Evolutionary conservation across 2,797 vertebrate species (phyloP).

Genomic region (Hafferia zeledoni): DNA sequence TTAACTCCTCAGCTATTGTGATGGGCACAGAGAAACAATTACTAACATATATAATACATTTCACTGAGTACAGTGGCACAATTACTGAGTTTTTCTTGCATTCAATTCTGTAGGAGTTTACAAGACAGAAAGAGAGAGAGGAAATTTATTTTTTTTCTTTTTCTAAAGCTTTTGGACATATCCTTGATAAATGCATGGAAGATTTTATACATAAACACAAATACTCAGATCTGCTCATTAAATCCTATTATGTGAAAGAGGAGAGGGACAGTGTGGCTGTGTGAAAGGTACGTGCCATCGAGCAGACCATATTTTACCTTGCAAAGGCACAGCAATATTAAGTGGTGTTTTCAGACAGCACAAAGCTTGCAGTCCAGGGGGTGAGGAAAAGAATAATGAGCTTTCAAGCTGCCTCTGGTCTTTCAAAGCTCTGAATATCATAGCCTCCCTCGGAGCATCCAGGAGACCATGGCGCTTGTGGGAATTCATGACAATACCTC

Average conservation of each 20-base stretch:
- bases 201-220: background rate
- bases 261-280: background rate
- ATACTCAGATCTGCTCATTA: background rate
- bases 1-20: slow-evolving; percentile 60
- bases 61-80: background rate
- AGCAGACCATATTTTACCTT: background rate
- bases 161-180: background rate
- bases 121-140: background rate
- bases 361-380: background rate
- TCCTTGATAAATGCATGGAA: background rate
- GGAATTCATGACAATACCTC: background rate
- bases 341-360: background rate
- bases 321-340: background rate
- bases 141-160: background rate
- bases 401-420: background rate
- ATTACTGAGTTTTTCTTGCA: background rate
- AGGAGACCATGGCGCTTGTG: background rate
- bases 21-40: background rate
- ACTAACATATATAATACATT: background rate
- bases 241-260: background rate
- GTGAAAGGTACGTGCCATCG: fast-evolving
- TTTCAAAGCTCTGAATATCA: background rate
- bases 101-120: background rate
- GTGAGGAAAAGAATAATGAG: background rate
- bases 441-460: background rate